Base-by-base conservation (phyloP, 2,113 vertebrate genomes). In the Pseudorasbora parva region DNA sequence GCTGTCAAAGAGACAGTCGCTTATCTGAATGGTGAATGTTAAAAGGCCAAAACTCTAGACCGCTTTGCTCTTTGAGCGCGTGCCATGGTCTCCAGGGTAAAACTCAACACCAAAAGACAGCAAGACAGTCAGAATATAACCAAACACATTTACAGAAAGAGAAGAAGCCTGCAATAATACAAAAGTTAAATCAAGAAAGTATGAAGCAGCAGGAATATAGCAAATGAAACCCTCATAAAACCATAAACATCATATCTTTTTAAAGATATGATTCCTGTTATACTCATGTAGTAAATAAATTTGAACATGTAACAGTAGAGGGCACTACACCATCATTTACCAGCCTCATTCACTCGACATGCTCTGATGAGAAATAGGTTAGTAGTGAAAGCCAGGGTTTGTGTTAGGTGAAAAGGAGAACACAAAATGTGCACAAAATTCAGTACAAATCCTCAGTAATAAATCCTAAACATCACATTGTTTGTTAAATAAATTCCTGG, bases 231-330 rank as follows among this genome's bases (percentile, higher is more conserved):
- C 11, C 59, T 37, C 15, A 2, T 59, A 25, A 78, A 25, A n/a
- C 25, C 21, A 45, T 2, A 15, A 60, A 5, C n/a, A 15, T 15
- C 4, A 19, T 11, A 19, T n/a, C 2, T 76, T 56, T 77, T 77
- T 57, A 15, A 75, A 33, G 15, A 4, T 17, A 3, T 21, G 25
- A 54, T 54, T 75, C 17, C 33, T 33, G 30, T 17, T 47, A 4
- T 45, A 6, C 23, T 27, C 41, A 19, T 66, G 30, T 11, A 59
- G 8, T 25, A 77, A 54, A 19, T 15, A 47, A 23, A 81, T 76
- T n/a, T 81, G 73, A 78, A 88, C 82, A 86, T 82, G 84, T 92
- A 93, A 93, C 94, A 95, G 93, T 92, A 94, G 94, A 93, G 94
- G 94, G 94, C 94, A 93, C 93, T 92, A 93, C 87, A 88, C 91